Evolutionary conservation across 2,113 vertebrate species (phyloP).

Genomic region (Sapajus apella): DNA sequence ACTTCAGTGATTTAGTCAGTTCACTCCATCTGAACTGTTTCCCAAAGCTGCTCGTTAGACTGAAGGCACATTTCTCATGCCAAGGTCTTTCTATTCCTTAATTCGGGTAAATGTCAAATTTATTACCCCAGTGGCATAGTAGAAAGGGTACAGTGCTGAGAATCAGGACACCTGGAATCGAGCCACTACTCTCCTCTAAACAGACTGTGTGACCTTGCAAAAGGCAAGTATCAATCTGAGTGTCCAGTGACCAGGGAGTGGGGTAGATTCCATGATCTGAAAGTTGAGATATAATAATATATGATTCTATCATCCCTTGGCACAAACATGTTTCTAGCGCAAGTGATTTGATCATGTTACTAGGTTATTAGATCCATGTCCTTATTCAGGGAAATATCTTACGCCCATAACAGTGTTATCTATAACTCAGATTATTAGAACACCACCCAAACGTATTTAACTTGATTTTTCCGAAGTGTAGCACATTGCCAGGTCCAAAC

Average conservation of each 20-base stretch:
- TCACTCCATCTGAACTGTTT: background rate
- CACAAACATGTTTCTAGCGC: slow-evolving; percentile 40
- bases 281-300: slow-evolving; percentile 1
- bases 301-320: slow-evolving; percentile 26
- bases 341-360: slow-evolving; percentile 61
- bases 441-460: slow-evolving; percentile 33
- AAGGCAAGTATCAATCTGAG: background rate
- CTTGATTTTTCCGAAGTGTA: slow-evolving; percentile 18
- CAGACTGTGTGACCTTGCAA: background rate
- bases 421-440: slow-evolving; percentile 24
- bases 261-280: background rate
- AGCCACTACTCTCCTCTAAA: background rate
- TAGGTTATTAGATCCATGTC: slow-evolving; percentile 53
- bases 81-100: background rate
- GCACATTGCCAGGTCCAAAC: slow-evolving; percentile 36
- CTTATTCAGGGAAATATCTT: slow-evolving; percentile 50
- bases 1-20: background rate
- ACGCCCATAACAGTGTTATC: background rate
- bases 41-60: background rate
- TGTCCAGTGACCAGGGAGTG: background rate
- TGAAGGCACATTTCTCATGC: background rate
- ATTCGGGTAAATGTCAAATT: background rate
- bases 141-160: background rate
- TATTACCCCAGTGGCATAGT: background rate
- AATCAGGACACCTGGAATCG: background rate